These are phyloP conservation scores for Seriola dumerili DNA, from an alignment of 2,113 vertebrate species.

Conservation along the genomic window DNA sequence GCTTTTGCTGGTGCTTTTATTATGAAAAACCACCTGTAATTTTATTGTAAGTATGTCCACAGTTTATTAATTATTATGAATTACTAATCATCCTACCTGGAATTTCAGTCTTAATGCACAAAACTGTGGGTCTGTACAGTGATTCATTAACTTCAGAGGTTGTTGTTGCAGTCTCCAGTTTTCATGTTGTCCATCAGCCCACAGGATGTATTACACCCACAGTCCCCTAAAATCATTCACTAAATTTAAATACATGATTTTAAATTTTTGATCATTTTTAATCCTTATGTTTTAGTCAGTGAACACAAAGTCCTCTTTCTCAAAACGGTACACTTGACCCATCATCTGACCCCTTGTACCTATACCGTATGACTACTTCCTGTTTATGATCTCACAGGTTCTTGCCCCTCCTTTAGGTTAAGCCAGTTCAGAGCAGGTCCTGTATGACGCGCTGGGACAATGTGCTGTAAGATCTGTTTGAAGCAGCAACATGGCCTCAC, in stretches of 20 bases:
- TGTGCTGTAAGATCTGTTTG: slow-evolving; percentile 12
- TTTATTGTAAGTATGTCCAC: not conserved
- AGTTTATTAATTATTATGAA: not conserved
- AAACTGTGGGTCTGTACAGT: too few species aligned
- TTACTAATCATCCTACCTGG: too few species aligned
- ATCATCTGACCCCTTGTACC: not conserved
- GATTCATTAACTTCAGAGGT: too few species aligned
- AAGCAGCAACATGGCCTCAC: slow-evolving; percentile 7
- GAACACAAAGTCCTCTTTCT: not conserved
- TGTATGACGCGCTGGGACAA: not conserved
- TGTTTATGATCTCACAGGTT: not conserved
- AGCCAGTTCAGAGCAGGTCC: not conserved
- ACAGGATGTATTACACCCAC: not conserved
- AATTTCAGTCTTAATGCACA: too few species aligned
- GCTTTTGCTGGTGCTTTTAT: not conserved
- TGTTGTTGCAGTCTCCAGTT: not conserved
- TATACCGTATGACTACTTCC: not conserved
- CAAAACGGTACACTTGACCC: not conserved
- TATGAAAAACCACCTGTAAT: not conserved
- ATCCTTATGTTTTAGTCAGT: not conserved
- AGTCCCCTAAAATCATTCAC: too few species aligned
- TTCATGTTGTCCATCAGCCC: not conserved
- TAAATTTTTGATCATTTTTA: too few species aligned
- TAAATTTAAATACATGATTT: too few species aligned
- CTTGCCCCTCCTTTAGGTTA: not conserved